phyloP scores from a whole-genome alignment of 2,888 invertebrate genomes.

The Agriopis leucophaearia region DNA sequence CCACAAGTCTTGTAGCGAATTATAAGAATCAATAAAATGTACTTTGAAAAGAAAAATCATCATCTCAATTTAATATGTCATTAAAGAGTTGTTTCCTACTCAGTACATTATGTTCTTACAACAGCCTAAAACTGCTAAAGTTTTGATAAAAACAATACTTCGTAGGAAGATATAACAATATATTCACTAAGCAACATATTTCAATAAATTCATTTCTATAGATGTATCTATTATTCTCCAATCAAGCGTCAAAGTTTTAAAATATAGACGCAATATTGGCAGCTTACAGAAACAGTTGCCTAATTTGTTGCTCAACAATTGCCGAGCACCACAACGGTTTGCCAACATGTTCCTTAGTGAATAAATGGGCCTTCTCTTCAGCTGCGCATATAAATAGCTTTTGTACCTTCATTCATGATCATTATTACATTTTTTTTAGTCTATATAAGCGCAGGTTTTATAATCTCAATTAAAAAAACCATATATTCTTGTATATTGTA shows the following conservation, averaged over 20 bases:
- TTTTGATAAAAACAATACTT: conserved; percentile 3
- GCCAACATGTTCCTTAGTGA: conserved; percentile 18
- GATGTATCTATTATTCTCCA: neutral
- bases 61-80: neutral
- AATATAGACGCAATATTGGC: neutral
- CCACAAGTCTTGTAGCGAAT: conserved; percentile 40
- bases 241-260: neutral
- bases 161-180: neutral
- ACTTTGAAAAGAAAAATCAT: conserved; percentile 6
- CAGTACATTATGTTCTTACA: neutral
- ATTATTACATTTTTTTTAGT: conserved; percentile 35
- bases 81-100: neutral
- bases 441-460: conserved; percentile 61
- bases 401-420: conserved; percentile 37
- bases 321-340: conserved; percentile 1
- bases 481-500: conserved; percentile 64
- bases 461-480: conserved; percentile 69
- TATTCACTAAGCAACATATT: conserved; percentile 10
- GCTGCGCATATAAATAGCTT: conserved; percentile 51
- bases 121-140: neutral
- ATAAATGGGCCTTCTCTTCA: conserved; percentile 10
- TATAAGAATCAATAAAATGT: conserved; percentile 16
- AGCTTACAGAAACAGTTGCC: conserved; percentile 8
- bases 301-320: conserved; percentile 8
- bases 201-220: neutral